Evolutionary conservation across 2,797 vertebrate genomes (phyloP).

Genomic region (Spinus pinus): DNA sequence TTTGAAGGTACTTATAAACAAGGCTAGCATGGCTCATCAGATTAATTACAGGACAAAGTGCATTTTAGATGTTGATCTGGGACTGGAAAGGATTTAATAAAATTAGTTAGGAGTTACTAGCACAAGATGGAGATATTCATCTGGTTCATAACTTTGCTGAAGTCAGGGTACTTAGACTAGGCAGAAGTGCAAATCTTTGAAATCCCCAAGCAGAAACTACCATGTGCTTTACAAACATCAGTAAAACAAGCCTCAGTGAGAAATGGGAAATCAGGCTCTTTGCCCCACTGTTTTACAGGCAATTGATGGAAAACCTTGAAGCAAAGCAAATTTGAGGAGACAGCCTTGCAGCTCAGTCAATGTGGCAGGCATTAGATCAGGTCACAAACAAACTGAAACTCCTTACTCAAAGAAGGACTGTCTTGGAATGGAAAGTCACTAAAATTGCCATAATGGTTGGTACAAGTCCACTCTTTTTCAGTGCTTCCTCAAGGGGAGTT

Average conservation of each 20-base stretch:
- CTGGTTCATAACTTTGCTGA: conserved; percentile 41
- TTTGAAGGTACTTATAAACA: background rate
- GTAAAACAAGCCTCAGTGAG: background rate
- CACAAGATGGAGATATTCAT: background rate
- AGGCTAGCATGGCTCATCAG: background rate
- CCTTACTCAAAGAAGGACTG: background rate
- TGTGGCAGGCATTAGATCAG: background rate
- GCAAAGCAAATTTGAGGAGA: background rate
- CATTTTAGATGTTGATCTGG: conserved; percentile 50
- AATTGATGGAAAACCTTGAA: background rate
- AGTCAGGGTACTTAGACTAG: background rate
- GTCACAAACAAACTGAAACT: background rate
- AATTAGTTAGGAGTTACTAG: conserved; percentile 35
- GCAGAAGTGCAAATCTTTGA: background rate
- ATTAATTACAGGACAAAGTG: conserved; percentile 50
- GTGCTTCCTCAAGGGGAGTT: background rate
- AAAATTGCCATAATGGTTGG: background rate
- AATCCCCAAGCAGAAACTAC: background rate
- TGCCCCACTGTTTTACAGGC: background rate
- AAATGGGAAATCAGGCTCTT: background rate
- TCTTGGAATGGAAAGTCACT: background rate
- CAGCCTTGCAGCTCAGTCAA: background rate
- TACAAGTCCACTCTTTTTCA: background rate
- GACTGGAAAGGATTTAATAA: conserved; percentile 42
- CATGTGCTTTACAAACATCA: background rate